Evolutionary conservation across 2,113 vertebrate species (phyloP).

Genomic region (Natator depressus): DNA sequence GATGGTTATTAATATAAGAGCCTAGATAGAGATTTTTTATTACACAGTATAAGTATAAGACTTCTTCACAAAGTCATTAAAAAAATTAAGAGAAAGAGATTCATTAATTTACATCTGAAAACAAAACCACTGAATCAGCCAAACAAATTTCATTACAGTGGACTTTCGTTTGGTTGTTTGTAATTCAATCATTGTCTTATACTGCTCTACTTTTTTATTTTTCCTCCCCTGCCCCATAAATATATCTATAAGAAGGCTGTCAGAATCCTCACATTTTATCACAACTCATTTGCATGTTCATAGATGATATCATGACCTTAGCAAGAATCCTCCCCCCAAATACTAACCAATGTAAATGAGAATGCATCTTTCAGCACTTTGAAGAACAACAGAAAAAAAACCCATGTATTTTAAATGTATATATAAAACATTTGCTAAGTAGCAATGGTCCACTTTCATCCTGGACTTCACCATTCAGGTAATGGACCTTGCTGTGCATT

Average conservation of each 20-base stretch:
- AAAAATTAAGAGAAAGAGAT: slow-evolving; percentile 1
- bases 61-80: neutral
- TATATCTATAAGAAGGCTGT: slow-evolving; percentile 11
- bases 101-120: slow-evolving; percentile 13
- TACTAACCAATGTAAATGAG: neutral
- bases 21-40: slow-evolving; percentile 28
- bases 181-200: neutral
- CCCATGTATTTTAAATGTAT: neutral
- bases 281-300: slow-evolving; percentile 43
- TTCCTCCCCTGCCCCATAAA: neutral
- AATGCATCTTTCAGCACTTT: neutral
- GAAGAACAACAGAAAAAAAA: neutral
- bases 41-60: slow-evolving; percentile 37
- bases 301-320: slow-evolving; percentile 1
- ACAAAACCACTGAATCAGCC: neutral
- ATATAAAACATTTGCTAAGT: neutral
- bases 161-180: neutral
- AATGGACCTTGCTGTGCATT: slow-evolving; percentile 36
- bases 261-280: slow-evolving; percentile 12
- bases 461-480: slow-evolving; percentile 2
- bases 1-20: neutral
- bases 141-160: neutral
- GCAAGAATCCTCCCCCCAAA: neutral
- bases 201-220: neutral
- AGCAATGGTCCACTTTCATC: neutral